Conservation (phyloP, 2,113 vertebrate species). For the Halcyon malimbica region DNA sequence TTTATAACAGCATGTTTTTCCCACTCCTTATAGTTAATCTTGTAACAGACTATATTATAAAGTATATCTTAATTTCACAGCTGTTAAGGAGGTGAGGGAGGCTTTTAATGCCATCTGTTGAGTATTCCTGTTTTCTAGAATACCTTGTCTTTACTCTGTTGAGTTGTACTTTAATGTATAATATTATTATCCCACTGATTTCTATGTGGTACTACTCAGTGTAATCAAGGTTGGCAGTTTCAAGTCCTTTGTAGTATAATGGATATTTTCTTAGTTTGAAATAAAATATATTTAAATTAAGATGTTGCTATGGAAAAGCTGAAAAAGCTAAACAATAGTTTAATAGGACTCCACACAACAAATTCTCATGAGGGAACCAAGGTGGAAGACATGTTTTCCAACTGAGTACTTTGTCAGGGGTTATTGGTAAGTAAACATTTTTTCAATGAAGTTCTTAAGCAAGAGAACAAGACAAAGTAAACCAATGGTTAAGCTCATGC, state of each 20-base stretch:
- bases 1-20: not conserved
- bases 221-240: not conserved
- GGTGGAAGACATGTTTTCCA: not conserved
- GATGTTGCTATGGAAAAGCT: not conserved
- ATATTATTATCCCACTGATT: not conserved
- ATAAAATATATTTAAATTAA: not conserved
- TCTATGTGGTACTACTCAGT: not conserved
- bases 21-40: not conserved
- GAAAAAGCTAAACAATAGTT: not conserved
- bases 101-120: not conserved
- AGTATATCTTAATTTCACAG: not conserved
- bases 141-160: not conserved
- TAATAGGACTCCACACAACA: not conserved
- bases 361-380: not conserved
- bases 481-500: not conserved
- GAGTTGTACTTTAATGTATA: not conserved
- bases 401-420: not conserved
- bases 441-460: not conserved
- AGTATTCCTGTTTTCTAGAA: not conserved
- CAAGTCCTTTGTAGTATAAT: not conserved
- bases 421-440: not conserved
- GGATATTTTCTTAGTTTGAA: not conserved
- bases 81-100: not conserved
- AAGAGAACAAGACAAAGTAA: not conserved
- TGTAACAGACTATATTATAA: not conserved